These are phyloP conservation scores for Willowsia nigromaculata DNA, from an alignment of 2,888 invertebrate species.

Conservation along the genomic window DNA sequence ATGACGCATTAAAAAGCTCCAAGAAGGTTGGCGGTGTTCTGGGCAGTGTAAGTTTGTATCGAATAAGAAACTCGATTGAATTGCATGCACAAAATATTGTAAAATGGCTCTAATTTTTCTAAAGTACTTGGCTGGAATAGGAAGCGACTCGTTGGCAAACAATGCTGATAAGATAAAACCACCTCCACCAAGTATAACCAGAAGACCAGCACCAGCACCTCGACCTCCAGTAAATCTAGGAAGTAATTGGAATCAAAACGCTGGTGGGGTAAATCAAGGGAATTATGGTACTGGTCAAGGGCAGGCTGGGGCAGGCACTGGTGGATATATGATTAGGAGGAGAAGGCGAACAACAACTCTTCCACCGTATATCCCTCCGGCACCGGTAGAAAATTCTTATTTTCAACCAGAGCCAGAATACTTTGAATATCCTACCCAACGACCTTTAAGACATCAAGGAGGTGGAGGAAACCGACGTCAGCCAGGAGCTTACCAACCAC, in stretches of 20 bases:
- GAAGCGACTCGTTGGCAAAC: constrained; percentile 27
- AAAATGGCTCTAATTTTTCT: too few relatives aligned
- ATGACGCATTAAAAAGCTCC: not conserved
- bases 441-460: too few relatives aligned
- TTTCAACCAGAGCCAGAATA: too few relatives aligned
- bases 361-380: too few relatives aligned
- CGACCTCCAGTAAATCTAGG: constrained; percentile 6
- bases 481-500: too few relatives aligned
- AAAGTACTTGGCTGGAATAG: constrained; percentile 48
- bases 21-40: constrained; percentile 22
- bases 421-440: too few relatives aligned
- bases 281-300: too few relatives aligned
- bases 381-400: too few relatives aligned
- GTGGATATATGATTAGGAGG: too few relatives aligned
- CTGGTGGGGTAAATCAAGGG: not conserved
- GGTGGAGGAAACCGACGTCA: too few relatives aligned
- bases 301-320: too few relatives aligned
- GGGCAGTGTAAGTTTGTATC: constrained; percentile 28
- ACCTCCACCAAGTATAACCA: constrained; percentile 15
- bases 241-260: not conserved
- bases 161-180: constrained; percentile 21
- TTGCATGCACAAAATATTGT: not conserved
- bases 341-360: too few relatives aligned
- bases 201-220: not conserved
- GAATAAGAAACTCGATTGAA: not conserved